These are phyloP conservation scores for Styela clava DNA, from an alignment of 23 tunicate genomes.

Conservation along the genomic window DNA sequence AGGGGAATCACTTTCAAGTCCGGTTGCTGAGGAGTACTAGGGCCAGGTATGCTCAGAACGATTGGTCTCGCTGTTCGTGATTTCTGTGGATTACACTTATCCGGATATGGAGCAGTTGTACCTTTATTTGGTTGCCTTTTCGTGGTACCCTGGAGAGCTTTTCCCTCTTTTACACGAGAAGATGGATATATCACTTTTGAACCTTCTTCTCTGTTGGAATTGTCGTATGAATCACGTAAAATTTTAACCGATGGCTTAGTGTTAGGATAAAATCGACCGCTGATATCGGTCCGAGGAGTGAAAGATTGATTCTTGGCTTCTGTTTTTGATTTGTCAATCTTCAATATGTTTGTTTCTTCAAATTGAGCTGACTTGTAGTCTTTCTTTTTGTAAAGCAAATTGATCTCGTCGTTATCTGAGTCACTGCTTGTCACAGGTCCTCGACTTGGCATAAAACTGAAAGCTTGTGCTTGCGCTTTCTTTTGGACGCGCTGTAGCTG, in stretches of 20 bases:
- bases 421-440: slow-evolving; percentile 20
- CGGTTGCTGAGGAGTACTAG: too few species aligned
- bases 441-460: slow-evolving; percentile 13
- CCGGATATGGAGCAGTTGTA: too few species aligned
- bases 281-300: slow-evolving; percentile 22
- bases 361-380: background rate
- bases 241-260: background rate
- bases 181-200: slow-evolving; percentile 17
- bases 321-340: background rate
- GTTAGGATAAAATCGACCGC: slow-evolving; percentile 24
- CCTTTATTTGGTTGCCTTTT: too few species aligned
- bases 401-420: background rate
- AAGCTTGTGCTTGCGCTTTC: slow-evolving; percentile 7
- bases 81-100: background rate
- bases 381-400: slow-evolving; percentile 1
- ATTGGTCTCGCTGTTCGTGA: background rate
- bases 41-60: background rate
- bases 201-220: background rate
- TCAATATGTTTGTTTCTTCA: background rate
- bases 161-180: background rate
- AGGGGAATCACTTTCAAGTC: too few species aligned
- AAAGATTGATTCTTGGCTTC: background rate
- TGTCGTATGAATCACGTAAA: slow-evolving; percentile 21
- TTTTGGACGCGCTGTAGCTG: background rate
- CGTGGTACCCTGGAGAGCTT: too few species aligned